A percentile compares a stretch with the other conserved stretches of the same genome.
phyloP scores from a whole-genome alignment of 2,113 vertebrate species.

The Pelecanoides urinatrix region DNA sequence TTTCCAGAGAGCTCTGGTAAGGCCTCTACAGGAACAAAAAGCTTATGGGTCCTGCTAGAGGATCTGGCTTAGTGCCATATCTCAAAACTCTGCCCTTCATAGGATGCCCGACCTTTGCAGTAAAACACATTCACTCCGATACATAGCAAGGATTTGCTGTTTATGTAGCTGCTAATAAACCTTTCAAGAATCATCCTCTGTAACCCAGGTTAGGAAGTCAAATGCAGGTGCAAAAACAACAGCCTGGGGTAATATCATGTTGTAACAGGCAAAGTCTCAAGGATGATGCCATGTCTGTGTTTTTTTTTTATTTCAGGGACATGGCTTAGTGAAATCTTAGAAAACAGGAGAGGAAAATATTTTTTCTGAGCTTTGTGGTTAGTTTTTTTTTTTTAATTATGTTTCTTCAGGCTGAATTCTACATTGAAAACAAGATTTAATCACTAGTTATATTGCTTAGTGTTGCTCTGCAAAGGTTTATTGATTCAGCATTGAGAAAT shows the following conservation, averaged over 20 bases:
- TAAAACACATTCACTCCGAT: neutral
- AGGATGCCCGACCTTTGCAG: neutral
- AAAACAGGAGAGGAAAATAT: neutral
- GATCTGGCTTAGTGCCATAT: neutral
- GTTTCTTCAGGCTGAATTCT: constrained; percentile 37
- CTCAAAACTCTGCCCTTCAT: neutral
- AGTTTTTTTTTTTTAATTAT: neutral
- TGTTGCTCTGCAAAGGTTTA: constrained; percentile 7
- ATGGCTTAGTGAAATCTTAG: neutral
- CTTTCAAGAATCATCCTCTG: neutral
- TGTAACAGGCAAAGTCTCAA: constrained; percentile 27
- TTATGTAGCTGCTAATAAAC: constrained; percentile 39
- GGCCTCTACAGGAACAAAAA: neutral
- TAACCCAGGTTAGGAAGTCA: constrained; percentile 44
- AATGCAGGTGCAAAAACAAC: constrained; percentile 61
- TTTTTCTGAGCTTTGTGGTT: constrained; percentile 11
- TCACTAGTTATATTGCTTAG: constrained; percentile 21
- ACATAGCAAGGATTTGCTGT: neutral
- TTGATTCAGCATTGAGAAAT: constrained; percentile 30
- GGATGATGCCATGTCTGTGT: constrained; percentile 26
- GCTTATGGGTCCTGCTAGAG: neutral
- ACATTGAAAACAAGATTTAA: constrained; percentile 27
- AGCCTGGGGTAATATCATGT: neutral
- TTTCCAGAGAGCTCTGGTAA: constrained; percentile 40
- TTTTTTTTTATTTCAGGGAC: neutral